These are phyloP conservation scores for Solenodon paradoxus DNA, from an alignment of 2,113 vertebrate species.

Conservation along the genomic window DNA sequence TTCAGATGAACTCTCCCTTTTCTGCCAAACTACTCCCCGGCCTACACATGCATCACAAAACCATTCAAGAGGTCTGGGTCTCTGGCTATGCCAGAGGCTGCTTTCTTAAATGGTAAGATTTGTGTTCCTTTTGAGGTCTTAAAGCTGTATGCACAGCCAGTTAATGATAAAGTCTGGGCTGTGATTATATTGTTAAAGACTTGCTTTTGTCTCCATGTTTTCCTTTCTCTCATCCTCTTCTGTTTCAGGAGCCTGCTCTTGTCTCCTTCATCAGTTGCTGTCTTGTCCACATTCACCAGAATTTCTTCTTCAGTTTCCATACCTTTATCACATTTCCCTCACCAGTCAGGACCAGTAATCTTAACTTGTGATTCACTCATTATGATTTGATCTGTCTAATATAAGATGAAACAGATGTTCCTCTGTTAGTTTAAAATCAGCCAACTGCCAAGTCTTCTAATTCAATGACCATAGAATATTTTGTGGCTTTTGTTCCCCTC, in stretches of 20 bases:
- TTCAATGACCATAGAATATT: not conserved
- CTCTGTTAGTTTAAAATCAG: not conserved
- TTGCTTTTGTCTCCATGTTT: not conserved
- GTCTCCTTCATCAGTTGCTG: not conserved
- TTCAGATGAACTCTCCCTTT: conserved; percentile 48
- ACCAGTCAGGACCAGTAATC: not conserved
- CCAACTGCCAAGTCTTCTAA: not conserved
- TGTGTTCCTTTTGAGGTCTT: conserved; percentile 16
- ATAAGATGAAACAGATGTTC: not conserved
- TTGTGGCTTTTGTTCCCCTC: not conserved
- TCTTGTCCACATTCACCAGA: not conserved
- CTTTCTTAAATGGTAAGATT: not conserved
- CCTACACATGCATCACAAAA: conserved; percentile 42
- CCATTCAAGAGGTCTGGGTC: not conserved
- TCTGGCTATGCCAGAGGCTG: not conserved
- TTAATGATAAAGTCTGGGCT: not conserved
- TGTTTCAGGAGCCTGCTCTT: not conserved
- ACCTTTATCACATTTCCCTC: not conserved
- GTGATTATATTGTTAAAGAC: not conserved
- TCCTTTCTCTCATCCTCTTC: not conserved
- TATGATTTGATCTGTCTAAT: not conserved
- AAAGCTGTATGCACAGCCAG: not conserved
- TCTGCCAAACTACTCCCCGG: conserved; percentile 32
- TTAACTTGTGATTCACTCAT: not conserved
- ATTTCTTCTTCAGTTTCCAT: not conserved